Conservation (phyloP, 2,113 vertebrate genomes). For the Phyllostomus discolor region DNA sequence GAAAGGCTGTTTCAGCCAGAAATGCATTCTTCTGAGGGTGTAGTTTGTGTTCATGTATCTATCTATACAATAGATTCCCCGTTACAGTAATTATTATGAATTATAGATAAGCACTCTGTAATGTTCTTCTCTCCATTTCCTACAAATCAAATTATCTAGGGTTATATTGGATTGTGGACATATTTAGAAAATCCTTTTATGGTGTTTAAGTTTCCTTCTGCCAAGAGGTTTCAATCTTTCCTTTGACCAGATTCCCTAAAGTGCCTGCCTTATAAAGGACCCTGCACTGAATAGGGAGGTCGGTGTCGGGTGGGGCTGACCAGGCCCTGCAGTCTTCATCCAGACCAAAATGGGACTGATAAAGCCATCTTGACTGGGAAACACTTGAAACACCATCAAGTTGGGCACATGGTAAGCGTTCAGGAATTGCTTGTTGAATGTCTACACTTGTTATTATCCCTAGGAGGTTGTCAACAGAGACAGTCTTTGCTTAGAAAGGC, state of each 20-base stretch:
- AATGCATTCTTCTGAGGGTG: conserved; percentile 36
- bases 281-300: background rate
- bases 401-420: background rate
- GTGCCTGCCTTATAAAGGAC: background rate
- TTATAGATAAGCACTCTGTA: conserved; percentile 76
- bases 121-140: conserved; percentile 72
- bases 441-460: background rate
- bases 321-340: background rate
- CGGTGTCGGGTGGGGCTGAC: background rate
- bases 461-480: background rate
- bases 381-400: background rate
- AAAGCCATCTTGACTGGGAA: background rate
- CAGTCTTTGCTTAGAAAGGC: background rate
- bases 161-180: conserved; percentile 73
- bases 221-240: conserved; percentile 49
- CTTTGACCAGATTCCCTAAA: conserved; percentile 38
- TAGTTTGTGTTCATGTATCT: conserved; percentile 60
- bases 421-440: background rate
- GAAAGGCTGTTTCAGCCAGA: background rate
- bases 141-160: conserved; percentile 74
- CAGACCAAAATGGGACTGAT: background rate
- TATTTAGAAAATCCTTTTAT: conserved; percentile 77
- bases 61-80: conserved; percentile 66
- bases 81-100: conserved; percentile 75
- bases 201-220: conserved; percentile 67